Evolutionary conservation across 2,888 invertebrate genomes (phyloP).

Genomic region (Mythimna albipuncta): DNA sequence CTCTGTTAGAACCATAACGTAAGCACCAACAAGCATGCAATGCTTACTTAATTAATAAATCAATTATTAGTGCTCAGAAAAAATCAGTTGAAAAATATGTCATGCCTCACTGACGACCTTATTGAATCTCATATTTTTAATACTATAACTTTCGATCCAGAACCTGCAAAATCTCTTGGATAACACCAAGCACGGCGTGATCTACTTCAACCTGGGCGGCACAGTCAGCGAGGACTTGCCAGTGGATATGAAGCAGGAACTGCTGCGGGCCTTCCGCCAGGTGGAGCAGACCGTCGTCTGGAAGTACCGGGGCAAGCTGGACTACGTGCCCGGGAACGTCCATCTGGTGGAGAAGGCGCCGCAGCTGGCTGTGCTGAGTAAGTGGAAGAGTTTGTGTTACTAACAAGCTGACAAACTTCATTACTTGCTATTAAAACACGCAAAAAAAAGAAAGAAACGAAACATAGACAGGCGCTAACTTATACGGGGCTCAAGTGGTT

Average conservation of each 20-base stretch:
- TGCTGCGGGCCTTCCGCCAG: slow-evolving; percentile 79
- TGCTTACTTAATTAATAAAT: neutral
- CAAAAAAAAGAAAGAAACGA: no score
- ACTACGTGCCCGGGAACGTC: slow-evolving; percentile 80
- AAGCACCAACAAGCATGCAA: slow-evolving; percentile 14
- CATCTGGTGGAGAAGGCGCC: slow-evolving; percentile 78
- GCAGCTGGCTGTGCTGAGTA: slow-evolving; percentile 78
- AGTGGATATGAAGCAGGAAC: slow-evolving; percentile 67
- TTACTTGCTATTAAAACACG: neutral
- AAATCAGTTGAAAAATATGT: neutral
- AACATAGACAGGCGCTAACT: no score
- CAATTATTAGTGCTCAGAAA: neutral
- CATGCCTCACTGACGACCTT: no score
- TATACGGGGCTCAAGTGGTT: no score
- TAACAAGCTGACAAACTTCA: neutral
- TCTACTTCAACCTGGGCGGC: slow-evolving; percentile 85
- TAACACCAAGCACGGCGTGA: slow-evolving; percentile 79
- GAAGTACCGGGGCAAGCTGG: slow-evolving; percentile 73
- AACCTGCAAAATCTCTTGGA: slow-evolving; percentile 79
- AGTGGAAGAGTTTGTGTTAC: slow-evolving; percentile 32
- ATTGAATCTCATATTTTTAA: neutral
- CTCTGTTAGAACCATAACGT: slow-evolving; percentile 2
- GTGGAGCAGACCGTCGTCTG: slow-evolving; percentile 85
- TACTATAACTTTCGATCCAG: slow-evolving; percentile 57
- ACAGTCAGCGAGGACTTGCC: slow-evolving; percentile 76